Evolutionary conservation across 2,888 invertebrate species (phyloP).

Genomic region (Tridacna gigas): DNA sequence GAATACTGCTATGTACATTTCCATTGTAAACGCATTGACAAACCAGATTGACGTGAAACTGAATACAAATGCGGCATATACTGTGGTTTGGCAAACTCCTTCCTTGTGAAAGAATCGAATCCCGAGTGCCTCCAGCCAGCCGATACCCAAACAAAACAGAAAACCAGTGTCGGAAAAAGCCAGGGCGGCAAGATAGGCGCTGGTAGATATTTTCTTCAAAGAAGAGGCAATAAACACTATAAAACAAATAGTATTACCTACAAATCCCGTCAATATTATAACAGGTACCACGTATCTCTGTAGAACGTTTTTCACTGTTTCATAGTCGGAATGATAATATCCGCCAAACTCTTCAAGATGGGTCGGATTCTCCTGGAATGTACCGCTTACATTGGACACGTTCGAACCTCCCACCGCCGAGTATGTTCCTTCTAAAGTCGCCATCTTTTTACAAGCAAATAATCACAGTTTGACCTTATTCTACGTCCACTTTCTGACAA

Average conservation of each 20-base stretch:
- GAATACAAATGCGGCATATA: slow-evolving; percentile 73
- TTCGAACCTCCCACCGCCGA: background rate
- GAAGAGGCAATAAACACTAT: slow-evolving; percentile 71
- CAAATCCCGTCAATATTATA: slow-evolving; percentile 71
- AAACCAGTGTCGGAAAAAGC: slow-evolving; percentile 74
- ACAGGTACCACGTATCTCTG: slow-evolving; percentile 70
- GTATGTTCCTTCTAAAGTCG: background rate
- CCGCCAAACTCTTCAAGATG: background rate
- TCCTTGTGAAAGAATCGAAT: slow-evolving; percentile 66
- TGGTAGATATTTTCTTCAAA: slow-evolving; percentile 69
- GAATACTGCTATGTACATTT: slow-evolving; percentile 74
- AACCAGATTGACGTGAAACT: slow-evolving; percentile 77
- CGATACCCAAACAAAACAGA: slow-evolving; percentile 68
- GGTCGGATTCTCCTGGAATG: background rate
- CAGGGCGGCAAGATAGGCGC: slow-evolving; percentile 73
- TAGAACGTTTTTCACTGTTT: slow-evolving; percentile 84
- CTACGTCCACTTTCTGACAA: too few species aligned
- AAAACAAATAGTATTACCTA: slow-evolving; percentile 73
- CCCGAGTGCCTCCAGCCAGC: slow-evolving; percentile 72
- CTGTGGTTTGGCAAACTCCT: slow-evolving; percentile 73
- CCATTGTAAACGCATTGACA: slow-evolving; percentile 74
- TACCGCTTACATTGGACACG: background rate
- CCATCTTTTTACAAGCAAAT: background rate
- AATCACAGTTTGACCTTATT: background rate
- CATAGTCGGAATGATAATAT: slow-evolving; percentile 25